Evolutionary conservation across 2,113 vertebrate genomes (phyloP).

Genomic region (Leptobrachium leishanense): DNA sequence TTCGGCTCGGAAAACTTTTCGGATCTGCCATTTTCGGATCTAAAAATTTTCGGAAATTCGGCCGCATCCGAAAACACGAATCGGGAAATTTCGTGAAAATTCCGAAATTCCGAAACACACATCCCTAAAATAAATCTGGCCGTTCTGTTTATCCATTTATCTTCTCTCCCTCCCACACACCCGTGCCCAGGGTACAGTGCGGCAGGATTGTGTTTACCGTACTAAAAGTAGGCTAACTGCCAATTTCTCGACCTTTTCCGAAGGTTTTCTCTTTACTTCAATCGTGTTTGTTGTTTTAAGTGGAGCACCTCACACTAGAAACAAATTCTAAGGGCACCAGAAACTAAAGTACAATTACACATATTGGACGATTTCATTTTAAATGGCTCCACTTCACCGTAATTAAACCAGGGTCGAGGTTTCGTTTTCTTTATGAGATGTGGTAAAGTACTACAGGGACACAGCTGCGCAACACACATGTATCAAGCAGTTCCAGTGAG

Average conservation of each 20-base stretch:
- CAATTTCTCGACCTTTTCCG: slow-evolving; percentile 55
- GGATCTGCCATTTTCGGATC: too few species aligned
- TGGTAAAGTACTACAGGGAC: background rate
- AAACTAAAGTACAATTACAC: slow-evolving; percentile 39
- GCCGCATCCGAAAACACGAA: too few species aligned
- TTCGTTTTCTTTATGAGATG: slow-evolving; percentile 1
- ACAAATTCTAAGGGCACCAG: slow-evolving; percentile 40
- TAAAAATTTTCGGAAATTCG: too few species aligned
- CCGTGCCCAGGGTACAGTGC: slow-evolving; percentile 53
- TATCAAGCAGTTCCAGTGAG: too few species aligned
- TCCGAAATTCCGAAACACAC: too few species aligned
- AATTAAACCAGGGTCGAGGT: slow-evolving; percentile 29
- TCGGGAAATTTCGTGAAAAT: too few species aligned
- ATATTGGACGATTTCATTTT: slow-evolving; percentile 43
- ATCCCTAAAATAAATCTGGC: too few species aligned
- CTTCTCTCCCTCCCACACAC: slow-evolving; percentile 52
- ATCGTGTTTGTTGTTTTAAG: slow-evolving; percentile 58
- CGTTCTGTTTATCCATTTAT: slow-evolving; percentile 54
- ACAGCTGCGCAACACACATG: background rate
- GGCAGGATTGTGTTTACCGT: slow-evolving; percentile 54
- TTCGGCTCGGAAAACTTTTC: too few species aligned
- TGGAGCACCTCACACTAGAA: slow-evolving; percentile 51
- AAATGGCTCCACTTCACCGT: slow-evolving; percentile 30
- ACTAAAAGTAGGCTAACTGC: slow-evolving; percentile 57
- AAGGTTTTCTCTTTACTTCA: slow-evolving; percentile 57